phyloP scores from a whole-genome alignment of 2,113 vertebrate genomes.

The Indicator indicator region DNA sequence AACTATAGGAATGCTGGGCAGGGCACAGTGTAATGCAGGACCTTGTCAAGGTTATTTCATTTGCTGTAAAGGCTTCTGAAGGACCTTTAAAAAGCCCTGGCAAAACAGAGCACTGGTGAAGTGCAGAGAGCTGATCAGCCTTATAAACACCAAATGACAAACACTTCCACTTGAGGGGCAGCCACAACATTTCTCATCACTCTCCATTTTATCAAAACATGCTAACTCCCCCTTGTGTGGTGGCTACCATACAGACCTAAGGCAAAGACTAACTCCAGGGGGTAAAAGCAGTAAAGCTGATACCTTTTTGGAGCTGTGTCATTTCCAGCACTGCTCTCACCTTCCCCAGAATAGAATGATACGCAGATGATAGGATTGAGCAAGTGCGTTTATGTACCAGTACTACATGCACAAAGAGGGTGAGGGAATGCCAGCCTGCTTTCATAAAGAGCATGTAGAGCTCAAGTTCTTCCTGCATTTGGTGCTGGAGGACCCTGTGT shows the following conservation, averaged over 20 bases:
- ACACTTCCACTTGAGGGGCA: background rate
- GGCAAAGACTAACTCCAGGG: background rate
- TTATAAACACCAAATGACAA: background rate
- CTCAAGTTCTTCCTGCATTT: background rate
- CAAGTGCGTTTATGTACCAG: background rate
- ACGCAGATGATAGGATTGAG: constrained; percentile 12
- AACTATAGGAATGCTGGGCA: constrained; percentile 56
- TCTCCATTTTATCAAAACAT: background rate
- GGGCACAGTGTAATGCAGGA: background rate
- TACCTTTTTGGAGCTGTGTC: background rate
- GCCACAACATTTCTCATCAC: background rate
- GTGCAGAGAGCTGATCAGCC: background rate
- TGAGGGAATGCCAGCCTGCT: background rate
- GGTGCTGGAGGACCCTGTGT: background rate
- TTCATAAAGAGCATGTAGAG: background rate
- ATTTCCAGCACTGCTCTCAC: constrained; percentile 7
- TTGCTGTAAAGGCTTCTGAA: background rate
- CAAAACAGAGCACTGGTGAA: background rate
- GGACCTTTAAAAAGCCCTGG: constrained; percentile 1
- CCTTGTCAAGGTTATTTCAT: background rate
- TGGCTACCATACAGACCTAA: background rate
- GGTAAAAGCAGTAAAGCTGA: background rate
- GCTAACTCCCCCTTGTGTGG: background rate
- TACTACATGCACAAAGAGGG: background rate
- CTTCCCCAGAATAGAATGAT: constrained; percentile 43